These are phyloP conservation scores for Hydroisotoma schaefferi DNA, from an alignment of 2,888 invertebrate species.

Conservation along the genomic window DNA sequence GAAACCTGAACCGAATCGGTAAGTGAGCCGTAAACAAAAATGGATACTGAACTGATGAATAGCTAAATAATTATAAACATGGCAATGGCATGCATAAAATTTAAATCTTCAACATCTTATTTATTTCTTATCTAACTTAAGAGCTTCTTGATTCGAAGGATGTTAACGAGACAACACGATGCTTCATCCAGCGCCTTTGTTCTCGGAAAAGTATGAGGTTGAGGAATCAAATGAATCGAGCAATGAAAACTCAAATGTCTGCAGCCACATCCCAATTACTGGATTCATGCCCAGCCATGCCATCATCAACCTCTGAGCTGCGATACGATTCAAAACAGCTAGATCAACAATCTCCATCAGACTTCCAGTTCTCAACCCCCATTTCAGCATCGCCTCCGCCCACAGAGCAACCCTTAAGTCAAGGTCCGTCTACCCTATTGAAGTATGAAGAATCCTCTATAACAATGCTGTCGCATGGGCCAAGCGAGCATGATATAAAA, in stretches of 20 bases:
- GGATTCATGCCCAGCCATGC: no score
- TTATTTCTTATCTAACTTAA: conserved; percentile 51
- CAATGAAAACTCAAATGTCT: not conserved
- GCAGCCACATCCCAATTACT: not conserved
- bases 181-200: conserved; percentile 61
- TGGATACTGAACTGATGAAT: no score
- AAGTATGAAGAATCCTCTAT: no score
- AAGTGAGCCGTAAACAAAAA: no score
- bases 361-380: conserved; percentile 32
- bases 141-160: conserved; percentile 61
- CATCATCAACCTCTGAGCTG: not conserved
- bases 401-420: no score
- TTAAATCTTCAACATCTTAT: no score
- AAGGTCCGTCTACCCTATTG: no score
- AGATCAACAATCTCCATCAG: not conserved
- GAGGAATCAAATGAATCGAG: not conserved
- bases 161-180: conserved; percentile 60
- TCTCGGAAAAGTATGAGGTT: conserved; percentile 25
- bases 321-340: not conserved
- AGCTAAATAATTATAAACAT: not conserved
- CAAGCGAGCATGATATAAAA: not conserved
- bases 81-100: no score
- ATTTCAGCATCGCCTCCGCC: conserved; percentile 20
- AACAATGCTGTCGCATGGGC: no score
- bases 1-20: conserved; percentile 35